Base-by-base conservation (phyloP, 2,888 invertebrate genomes). In the Folsomia candida region DNA sequence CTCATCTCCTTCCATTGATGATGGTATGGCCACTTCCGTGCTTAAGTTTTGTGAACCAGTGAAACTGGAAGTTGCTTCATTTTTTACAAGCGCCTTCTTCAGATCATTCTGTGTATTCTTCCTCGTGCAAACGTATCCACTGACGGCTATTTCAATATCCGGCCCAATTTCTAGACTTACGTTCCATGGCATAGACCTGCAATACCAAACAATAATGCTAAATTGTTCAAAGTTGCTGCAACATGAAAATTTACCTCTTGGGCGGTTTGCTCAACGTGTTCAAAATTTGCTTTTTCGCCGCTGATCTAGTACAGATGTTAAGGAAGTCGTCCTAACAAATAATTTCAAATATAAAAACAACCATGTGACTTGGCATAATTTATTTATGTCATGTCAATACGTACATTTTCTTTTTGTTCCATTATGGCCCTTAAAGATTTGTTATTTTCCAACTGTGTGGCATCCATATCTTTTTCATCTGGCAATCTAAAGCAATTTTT, bases 81-180 rank as follows among this genome's bases (percentile, higher is more conserved):
- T 29, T 2, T 70, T 66, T 47, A 69, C 69, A 25, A 72, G 51
- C 11, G 64, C 73, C 27, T 67, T 70, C 9, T 24, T 68, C 58
- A 74, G 67, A 54, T 66, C 64, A 1, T 57, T 37, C 9, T 25
- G 1, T n/a, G 68, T 69, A 47, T 75, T 73, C 60, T 75, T 73
- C 51, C 77, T 68, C n/a, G 73, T 76, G 20, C 68, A 66, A 18
- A 76, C 72, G 58, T 72, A 76, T 2, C 74, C 74, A 18, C 70
- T 64, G 0, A 79, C 76, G 51, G 70, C 57, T 4, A 79, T 74
- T 25, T 51, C 27, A 14, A 79, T 58, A 24, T 75, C 47, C 3
- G 69, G 29, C n/a, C 76, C 72, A 26, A 79, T 73, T 64, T 79
- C 76, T 22, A 79, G 51, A 11, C 18, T 24, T 2, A 67, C 68